Conservation (phyloP, 1,140 invertebrate genomes). For the Lepidurus packardi region DNA sequence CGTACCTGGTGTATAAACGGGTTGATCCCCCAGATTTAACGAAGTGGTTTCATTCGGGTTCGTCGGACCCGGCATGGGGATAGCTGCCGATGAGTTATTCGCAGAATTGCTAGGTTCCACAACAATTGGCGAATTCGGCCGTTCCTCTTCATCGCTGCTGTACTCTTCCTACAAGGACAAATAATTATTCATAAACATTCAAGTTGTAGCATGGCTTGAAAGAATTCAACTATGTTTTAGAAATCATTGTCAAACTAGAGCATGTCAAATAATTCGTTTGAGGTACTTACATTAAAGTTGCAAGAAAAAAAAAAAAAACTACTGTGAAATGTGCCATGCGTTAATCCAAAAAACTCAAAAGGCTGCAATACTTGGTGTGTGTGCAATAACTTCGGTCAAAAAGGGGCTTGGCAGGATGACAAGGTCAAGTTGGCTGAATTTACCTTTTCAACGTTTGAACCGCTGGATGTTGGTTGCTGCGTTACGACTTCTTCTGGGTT, state of each 20-base stretch:
- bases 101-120: conserved; percentile 37
- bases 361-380: background rate
- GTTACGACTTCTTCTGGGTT: conserved; percentile 27
- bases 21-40: conserved; percentile 46
- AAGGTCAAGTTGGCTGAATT: background rate
- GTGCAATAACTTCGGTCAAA: background rate
- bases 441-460: conserved; percentile 30
- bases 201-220: conserved; percentile 32
- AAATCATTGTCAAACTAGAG: background rate
- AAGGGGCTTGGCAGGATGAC: background rate
- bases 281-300: background rate
- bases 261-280: background rate
- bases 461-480: conserved; percentile 25
- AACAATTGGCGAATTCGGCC: conserved; percentile 22
- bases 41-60: conserved; percentile 39
- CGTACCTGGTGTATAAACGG: conserved; percentile 28
- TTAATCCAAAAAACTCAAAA: background rate
- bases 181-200: conserved; percentile 35
- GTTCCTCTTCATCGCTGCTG: conserved; percentile 44
- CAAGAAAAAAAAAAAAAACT: background rate
- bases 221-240: background rate
- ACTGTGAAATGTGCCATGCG: background rate
- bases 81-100: conserved; percentile 40
- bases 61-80: conserved; percentile 43
- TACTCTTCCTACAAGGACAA: conserved; percentile 45